Conservation (phyloP, 1,140 invertebrate genomes). For the Pseudobourletiella spinata region DNA sequence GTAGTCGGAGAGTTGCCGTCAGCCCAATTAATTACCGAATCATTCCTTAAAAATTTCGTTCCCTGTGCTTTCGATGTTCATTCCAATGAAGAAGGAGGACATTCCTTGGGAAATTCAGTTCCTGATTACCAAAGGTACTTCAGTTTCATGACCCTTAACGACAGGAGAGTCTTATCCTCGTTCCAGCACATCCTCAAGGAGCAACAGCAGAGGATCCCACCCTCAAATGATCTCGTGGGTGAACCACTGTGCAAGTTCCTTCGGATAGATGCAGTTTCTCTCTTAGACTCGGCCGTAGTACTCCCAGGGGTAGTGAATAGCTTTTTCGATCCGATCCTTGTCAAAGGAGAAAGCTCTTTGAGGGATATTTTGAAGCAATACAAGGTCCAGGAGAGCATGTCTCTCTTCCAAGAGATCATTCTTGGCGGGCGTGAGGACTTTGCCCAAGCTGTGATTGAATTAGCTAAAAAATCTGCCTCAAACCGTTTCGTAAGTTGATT, state of each 20-base stretch:
- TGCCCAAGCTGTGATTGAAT: slow-evolving; percentile 6
- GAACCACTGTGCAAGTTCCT: not conserved
- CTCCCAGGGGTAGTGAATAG: not conserved
- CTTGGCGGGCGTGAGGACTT: slow-evolving; percentile 28
- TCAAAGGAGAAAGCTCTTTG: not conserved
- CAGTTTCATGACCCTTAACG: not conserved
- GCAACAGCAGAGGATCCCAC: not conserved
- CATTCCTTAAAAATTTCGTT: not conserved
- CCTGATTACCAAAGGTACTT: not conserved
- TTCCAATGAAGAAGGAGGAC: not conserved
- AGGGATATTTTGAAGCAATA: slow-evolving; percentile 15
- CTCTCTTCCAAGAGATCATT: slow-evolving; percentile 25
- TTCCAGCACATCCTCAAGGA: not conserved
- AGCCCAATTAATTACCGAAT: not conserved
- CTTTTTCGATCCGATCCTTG: slow-evolving; percentile 5
- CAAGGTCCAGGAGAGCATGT: slow-evolving; percentile 14
- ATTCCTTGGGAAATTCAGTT: no score
- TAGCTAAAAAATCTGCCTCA: not conserved
- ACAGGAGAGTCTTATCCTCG: not conserved
- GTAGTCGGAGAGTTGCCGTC: slow-evolving; percentile 1
- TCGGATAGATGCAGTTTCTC: slow-evolving; percentile 1
- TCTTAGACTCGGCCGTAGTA: not conserved
- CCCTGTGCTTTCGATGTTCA: not conserved
- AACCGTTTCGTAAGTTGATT: slow-evolving; percentile 19
- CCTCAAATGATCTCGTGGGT: not conserved